phyloP scores from a whole-genome alignment of 37 sponge, comb jelly and placozoan species.

The Mnemiopsis leidyi region DNA sequence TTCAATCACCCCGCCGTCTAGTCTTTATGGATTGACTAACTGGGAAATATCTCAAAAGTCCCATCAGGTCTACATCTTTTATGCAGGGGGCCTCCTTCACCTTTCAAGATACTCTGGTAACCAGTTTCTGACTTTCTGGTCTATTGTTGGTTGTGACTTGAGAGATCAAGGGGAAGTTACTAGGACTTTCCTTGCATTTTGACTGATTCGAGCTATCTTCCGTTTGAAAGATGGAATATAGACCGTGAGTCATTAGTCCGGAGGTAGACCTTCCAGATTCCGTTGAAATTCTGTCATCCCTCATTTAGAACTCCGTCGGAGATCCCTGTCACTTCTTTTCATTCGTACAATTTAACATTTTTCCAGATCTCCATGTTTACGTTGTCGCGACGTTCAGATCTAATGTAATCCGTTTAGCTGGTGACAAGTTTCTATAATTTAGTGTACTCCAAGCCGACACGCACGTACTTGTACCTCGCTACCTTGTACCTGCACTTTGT shows the following conservation, averaged over 20 bases:
- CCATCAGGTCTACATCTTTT: not conserved
- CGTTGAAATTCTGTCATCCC: not conserved
- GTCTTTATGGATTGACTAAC: not conserved
- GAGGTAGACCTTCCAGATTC: not conserved
- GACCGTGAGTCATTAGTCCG: not conserved
- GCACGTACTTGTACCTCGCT: not conserved
- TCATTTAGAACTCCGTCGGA: not conserved
- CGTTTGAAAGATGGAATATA: too few relatives aligned
- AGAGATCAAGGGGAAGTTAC: too few relatives aligned
- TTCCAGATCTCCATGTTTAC: too few relatives aligned
- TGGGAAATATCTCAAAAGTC: not conserved
- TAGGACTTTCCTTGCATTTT: too few relatives aligned
- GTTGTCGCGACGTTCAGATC: not conserved
- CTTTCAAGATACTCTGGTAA: too few relatives aligned
- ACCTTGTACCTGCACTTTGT: not conserved
- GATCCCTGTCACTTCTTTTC: not conserved
- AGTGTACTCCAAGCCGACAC: not conserved
- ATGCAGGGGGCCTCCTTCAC: too few relatives aligned
- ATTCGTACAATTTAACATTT: too few relatives aligned
- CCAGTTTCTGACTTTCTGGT: too few relatives aligned
- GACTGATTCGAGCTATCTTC: too few relatives aligned
- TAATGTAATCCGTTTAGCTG: not conserved
- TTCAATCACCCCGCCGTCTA: not conserved
- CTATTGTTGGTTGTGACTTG: too few relatives aligned
- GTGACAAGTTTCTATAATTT: not conserved